Conservation (phyloP, 2,113 vertebrate species). For the Equus przewalskii region DNA sequence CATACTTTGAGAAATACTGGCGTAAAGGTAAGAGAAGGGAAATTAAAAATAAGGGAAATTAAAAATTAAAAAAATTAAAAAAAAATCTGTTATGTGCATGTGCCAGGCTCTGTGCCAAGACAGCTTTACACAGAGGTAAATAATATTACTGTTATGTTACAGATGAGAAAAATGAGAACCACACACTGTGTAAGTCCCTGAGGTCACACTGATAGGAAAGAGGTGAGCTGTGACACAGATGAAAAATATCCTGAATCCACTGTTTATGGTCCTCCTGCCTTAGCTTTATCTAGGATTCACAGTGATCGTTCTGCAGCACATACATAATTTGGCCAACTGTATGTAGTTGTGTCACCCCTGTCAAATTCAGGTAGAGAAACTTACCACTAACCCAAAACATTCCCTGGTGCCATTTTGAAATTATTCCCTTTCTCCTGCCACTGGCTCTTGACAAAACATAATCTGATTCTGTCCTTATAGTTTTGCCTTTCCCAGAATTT, state of each 20-base stretch:
- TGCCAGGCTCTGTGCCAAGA: background rate
- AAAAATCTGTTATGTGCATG: background rate
- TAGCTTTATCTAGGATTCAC: background rate
- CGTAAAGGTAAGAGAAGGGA: background rate
- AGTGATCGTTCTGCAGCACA: background rate
- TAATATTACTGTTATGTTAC: background rate
- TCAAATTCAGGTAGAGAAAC: background rate
- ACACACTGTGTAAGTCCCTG: background rate
- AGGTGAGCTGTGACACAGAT: background rate
- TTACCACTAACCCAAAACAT: background rate
- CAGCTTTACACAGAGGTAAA: background rate
- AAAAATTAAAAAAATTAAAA: background rate
- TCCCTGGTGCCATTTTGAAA: background rate
- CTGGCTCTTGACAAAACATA: background rate
- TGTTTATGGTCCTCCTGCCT: background rate
- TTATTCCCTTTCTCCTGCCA: background rate
- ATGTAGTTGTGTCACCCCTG: background rate
- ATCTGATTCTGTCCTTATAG: background rate
- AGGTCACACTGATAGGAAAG: background rate
- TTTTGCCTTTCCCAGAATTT: background rate
- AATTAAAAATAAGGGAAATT: background rate
- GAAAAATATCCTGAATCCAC: background rate
- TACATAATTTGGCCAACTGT: background rate
- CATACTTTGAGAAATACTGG: slow-evolving; percentile 13
- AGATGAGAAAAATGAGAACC: background rate